Conservation (phyloP, 2,113 vertebrate species). For the Haemorhous mexicanus region DNA sequence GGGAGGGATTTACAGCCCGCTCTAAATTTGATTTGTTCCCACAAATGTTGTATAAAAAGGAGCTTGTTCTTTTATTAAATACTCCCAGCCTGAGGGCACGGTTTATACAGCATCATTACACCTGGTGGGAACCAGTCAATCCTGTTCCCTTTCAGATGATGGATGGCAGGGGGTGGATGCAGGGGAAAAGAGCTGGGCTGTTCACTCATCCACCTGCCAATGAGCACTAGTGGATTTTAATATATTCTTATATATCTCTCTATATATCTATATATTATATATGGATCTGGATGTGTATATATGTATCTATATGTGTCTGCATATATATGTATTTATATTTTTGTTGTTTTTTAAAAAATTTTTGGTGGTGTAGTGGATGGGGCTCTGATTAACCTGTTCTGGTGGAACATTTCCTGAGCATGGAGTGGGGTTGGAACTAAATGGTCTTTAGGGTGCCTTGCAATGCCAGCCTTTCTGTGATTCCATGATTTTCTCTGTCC, state of each 20-base stretch:
- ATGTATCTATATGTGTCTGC: too few relatives aligned
- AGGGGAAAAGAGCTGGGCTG: neutral
- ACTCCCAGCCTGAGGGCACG: neutral
- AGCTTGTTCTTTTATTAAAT: neutral
- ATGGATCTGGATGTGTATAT: neutral
- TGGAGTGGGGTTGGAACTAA: neutral
- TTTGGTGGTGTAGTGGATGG: neutral
- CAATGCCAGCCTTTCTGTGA: neutral
- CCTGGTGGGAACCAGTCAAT: neutral
- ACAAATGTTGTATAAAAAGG: accelerated
- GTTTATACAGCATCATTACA: neutral
- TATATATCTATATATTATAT: neutral
- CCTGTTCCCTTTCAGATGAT: neutral
- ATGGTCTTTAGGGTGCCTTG: neutral
- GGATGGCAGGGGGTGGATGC: neutral
- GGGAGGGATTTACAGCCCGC: accelerated
- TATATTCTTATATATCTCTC: neutral
- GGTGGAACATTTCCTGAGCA: too few relatives aligned
- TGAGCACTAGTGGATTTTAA: neutral
- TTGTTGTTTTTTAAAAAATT: neutral
- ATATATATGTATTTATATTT: accelerated
- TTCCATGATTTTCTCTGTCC: neutral
- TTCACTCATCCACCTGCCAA: neutral
- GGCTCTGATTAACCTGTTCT: neutral
- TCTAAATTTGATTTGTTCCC: neutral